These are phyloP conservation scores for Tokudaia muenninki DNA, from an alignment of 2,797 vertebrate species.

Conservation along the genomic window DNA sequence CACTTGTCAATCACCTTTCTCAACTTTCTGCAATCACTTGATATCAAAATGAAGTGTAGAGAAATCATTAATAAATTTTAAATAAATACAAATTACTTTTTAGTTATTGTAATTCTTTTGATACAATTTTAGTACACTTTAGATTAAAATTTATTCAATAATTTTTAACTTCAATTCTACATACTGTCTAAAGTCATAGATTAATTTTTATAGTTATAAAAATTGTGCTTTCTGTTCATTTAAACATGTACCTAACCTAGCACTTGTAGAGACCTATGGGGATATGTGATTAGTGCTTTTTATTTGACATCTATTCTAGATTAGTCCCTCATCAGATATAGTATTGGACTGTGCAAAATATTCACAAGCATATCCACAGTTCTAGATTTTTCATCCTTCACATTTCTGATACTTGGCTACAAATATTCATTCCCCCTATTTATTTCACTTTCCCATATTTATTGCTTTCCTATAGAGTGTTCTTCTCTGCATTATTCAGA, in stretches of 20 bases:
- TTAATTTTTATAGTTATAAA: background rate
- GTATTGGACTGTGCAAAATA: background rate
- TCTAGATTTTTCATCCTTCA: background rate
- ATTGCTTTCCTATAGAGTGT: background rate
- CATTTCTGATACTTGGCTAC: background rate
- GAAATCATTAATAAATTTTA: background rate
- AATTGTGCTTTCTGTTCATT: background rate
- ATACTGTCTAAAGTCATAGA: background rate
- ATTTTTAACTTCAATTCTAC: background rate
- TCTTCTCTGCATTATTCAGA: background rate
- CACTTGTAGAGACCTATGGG: background rate
- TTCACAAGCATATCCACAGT: too few relatives aligned
- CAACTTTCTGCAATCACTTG: background rate
- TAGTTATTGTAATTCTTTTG: background rate
- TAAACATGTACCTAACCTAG: background rate
- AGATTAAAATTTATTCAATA: background rate
- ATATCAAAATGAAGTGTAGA: background rate
- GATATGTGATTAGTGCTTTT: background rate
- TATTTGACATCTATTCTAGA: background rate
- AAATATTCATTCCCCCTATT: background rate
- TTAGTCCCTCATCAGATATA: background rate
- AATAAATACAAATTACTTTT: background rate
- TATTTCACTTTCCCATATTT: background rate
- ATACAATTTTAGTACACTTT: background rate
- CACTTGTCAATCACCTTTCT: background rate